A percentile compares a stretch with the other conserved stretches of the same genome.
phyloP scores from a whole-genome alignment of 92 coral and sea anemone genomes.

The Galaxea fascicularis region DNA sequence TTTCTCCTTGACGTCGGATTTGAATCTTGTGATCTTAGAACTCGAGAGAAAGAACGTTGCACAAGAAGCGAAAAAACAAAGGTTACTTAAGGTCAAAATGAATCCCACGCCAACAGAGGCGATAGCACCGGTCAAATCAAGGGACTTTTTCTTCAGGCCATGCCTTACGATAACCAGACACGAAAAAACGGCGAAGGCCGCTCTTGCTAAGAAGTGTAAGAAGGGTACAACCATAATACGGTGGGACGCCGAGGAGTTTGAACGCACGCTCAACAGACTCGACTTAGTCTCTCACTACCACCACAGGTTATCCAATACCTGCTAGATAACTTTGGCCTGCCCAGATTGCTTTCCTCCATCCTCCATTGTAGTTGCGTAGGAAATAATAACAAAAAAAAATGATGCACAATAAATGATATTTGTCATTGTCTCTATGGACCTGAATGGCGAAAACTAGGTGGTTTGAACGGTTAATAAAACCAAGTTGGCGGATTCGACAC shows the following conservation, averaged over 20 bases:
- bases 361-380: too few species aligned
- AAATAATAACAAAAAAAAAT: too few species aligned
- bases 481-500: background rate
- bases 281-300: slow-evolving; percentile 19
- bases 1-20: slow-evolving; percentile 83
- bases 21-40: slow-evolving; percentile 90
- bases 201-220: slow-evolving; percentile 56
- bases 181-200: slow-evolving; percentile 71
- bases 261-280: slow-evolving; percentile 1
- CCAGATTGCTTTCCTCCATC: too few species aligned
- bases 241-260: background rate
- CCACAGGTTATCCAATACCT: too few species aligned
- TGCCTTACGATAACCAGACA: slow-evolving; percentile 78
- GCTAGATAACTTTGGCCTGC: too few species aligned
- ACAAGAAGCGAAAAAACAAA: slow-evolving; percentile 88
- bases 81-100: slow-evolving; percentile 81
- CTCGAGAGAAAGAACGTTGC: slow-evolving; percentile 83
- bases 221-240: slow-evolving; percentile 47
- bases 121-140: slow-evolving; percentile 86
- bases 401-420: too few species aligned
- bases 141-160: slow-evolving; percentile 80
- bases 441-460: too few species aligned
- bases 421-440: too few species aligned
- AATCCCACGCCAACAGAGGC: slow-evolving; percentile 93
- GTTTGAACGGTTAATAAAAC: too few species aligned